A percentile compares a stretch with the other conserved stretches of the same genome.
Evolutionary conservation across 2,888 invertebrate species (phyloP).

Genomic region (Hyalella azteca): DNA sequence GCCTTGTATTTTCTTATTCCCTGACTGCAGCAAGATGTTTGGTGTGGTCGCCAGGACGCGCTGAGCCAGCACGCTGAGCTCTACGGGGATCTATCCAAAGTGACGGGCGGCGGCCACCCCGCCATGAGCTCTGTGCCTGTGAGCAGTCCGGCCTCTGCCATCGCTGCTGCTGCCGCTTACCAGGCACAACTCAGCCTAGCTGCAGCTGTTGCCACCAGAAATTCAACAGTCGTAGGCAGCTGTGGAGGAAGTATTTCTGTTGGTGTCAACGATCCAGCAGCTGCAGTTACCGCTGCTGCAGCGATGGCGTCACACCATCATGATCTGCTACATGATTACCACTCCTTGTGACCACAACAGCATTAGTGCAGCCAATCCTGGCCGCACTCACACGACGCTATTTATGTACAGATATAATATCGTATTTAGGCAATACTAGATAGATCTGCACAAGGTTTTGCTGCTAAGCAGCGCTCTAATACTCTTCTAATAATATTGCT

Average conservation of each 20-base stretch:
- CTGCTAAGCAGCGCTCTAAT: no score
- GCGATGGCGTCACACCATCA: conserved; percentile 44
- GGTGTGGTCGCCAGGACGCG: conserved; percentile 41
- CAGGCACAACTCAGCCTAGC: conserved; percentile 56
- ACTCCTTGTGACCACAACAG: conserved; percentile 54
- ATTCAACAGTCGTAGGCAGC: conserved; percentile 4
- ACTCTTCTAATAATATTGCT: no score
- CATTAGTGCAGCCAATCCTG: conserved; percentile 1
- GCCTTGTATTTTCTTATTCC: no score
- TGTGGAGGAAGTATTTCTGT: conserved; percentile 18
- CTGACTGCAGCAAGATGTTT: no score
- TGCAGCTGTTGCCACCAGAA: conserved; percentile 49
- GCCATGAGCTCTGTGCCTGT: conserved; percentile 55
- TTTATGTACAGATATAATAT: no score
- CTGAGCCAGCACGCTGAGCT: conserved; percentile 54
- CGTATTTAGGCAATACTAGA: no score
- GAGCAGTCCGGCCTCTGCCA: conserved; percentile 56
- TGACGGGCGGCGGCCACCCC: conserved; percentile 38
- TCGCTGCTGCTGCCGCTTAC: conserved; percentile 56
- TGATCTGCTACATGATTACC: conserved; percentile 57
- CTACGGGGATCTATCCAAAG: conserved; percentile 56
- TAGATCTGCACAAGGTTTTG: no score
- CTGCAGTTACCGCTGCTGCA: conserved; percentile 39
- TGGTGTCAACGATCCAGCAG: conserved; percentile 13
- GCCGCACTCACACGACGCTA: no score